Evolutionary conservation across 2,888 invertebrate genomes (phyloP).

Genomic region (Patella caerulea): DNA sequence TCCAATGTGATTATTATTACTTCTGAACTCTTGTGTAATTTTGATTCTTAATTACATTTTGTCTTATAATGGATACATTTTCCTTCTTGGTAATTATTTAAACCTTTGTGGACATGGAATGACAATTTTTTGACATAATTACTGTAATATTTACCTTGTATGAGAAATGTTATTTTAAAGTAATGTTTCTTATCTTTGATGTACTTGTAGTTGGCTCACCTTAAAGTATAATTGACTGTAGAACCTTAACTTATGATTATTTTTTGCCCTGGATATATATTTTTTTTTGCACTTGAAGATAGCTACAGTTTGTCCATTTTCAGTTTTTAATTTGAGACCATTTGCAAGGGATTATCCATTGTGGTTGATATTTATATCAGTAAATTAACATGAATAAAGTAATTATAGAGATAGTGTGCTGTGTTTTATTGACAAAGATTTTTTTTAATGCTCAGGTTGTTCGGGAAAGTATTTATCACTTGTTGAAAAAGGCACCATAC

Average conservation of each 20-base stretch:
- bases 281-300: slow-evolving; percentile 7
- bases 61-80: background rate
- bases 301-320: background rate
- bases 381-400: too few species aligned
- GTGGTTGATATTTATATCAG: too few species aligned
- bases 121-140: slow-evolving; percentile 5
- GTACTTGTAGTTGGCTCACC: slow-evolving; percentile 6
- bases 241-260: slow-evolving; percentile 9
- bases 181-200: background rate
- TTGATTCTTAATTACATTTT: background rate
- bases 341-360: background rate
- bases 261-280: background rate
- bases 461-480: background rate
- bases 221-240: slow-evolving; percentile 5
- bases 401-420: too few species aligned
- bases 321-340: slow-evolving; percentile 1
- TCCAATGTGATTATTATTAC: background rate
- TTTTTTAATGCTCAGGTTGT: too few species aligned
- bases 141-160: slow-evolving; percentile 5
- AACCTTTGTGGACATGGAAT: too few species aligned
- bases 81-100: too few species aligned
- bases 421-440: too few species aligned
- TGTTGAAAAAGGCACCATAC: slow-evolving; percentile 3
- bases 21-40: slow-evolving; percentile 3
- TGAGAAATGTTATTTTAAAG: background rate